These are phyloP conservation scores for Pelochelys cantorii DNA, from an alignment of 2,797 vertebrate species.

Conservation along the genomic window DNA sequence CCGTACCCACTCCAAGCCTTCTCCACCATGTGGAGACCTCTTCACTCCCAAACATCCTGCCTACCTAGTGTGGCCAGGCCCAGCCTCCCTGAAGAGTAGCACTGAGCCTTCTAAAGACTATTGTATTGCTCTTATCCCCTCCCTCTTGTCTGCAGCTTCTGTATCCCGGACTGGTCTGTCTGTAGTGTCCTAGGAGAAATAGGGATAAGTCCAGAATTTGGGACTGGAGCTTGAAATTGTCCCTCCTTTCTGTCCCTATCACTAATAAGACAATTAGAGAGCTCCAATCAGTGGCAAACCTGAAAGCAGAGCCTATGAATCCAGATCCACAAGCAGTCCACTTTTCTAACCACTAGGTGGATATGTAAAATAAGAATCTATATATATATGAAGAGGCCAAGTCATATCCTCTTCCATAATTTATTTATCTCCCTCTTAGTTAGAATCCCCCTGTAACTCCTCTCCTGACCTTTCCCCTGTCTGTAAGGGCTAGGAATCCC, in stretches of 20 bases:
- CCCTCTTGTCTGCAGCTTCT: neutral
- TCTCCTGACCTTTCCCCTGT: neutral
- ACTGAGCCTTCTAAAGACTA: neutral
- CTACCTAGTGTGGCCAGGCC: neutral
- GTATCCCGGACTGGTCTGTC: neutral
- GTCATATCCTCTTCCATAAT: neutral
- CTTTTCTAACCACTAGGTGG: neutral
- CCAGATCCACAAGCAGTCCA: neutral
- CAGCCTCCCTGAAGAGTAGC: neutral
- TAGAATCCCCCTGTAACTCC: neutral
- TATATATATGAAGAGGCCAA: neutral
- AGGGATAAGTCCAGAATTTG: neutral
- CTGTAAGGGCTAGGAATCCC: rapidly evolving
- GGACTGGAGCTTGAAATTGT: neutral
- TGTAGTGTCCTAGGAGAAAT: neutral
- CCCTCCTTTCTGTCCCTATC: neutral
- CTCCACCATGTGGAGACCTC: neutral
- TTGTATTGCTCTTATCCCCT: neutral
- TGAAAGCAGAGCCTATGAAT: neutral
- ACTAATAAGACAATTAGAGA: neutral
- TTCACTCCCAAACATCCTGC: neutral
- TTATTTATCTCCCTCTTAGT: neutral
- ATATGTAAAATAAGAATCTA: neutral
- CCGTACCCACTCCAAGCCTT: neutral
- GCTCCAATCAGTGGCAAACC: neutral